Evolutionary conservation across 2,888 invertebrate genomes (phyloP), one percentile per base, ranked within the genome.

Genomic region (Fragum whitleyi): DNA sequence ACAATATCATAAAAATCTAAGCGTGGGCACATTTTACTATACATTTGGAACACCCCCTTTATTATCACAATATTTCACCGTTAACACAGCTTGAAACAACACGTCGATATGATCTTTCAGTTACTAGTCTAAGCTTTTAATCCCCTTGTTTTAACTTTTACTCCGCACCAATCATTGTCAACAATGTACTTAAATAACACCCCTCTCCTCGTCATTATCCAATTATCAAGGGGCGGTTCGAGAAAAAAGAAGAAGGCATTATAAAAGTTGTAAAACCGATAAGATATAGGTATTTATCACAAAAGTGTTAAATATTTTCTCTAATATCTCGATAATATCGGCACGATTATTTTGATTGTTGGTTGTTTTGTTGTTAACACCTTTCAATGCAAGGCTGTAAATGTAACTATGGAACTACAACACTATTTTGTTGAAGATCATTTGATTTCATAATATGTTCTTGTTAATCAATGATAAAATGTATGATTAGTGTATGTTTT

Each of bases 201-300:
- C 65, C 42, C 23, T 65, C 23, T 39, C 9, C 65, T 65, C 65
- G 42, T 65, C 42, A 65, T 65, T 65, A 65, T 39, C 42, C 42
- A 39, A 65, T 65, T 42, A 65, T 65, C 65, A 21, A 7, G 16
- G 6, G 26, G 65, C 65, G 65, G 65, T 65, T 16, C 65, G 32
- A 65, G 65, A 36, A 39, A 42, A 65, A 65, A 65, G 47, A n/a
- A n/a, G 42, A 65, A 23, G 65, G 42, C 65, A 36, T 42, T 65
- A 26, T 26, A 21, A 14, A 65, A 42, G 65, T 65, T 26, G 39
- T 42, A 39, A 65, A 65, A 65, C 65, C 23, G 65, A 65, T 65
- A 65, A 65, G 39, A 23, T 32, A 21, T 23, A 21, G 62, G 42
- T 65, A 39, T 42, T 65, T 65, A 65, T 65, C 65, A 42, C 23